Conservation (phyloP, 2,797 vertebrate species). For the Lutjanus argentimaculatus region DNA sequence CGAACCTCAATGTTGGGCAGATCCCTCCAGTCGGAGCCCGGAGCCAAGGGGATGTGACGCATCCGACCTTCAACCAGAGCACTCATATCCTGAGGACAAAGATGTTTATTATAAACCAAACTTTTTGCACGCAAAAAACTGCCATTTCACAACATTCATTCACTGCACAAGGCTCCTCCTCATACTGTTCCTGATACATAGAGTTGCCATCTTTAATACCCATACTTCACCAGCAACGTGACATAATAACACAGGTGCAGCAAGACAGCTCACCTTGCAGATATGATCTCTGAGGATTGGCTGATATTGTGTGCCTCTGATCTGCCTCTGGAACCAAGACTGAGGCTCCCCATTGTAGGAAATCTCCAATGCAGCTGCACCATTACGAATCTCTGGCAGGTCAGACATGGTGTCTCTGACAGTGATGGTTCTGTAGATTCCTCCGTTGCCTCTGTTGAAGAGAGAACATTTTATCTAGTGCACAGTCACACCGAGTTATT, state of each 20-base stretch:
- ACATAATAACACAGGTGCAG: no score
- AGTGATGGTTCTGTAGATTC: constrained; percentile 96
- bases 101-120: not conserved
- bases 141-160: no score
- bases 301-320: constrained; percentile 95
- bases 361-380: constrained; percentile 92
- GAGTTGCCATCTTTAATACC: no score
- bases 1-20: constrained; percentile 96
- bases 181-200: no score
- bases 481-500: no score
- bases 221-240: no score
- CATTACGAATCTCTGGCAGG: constrained; percentile 96
- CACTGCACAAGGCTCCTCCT: no score
- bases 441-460: constrained; percentile 89
- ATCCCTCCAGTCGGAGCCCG: constrained; percentile 97
- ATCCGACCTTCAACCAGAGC: constrained; percentile 95
- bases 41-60: constrained; percentile 95
- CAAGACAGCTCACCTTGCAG: constrained; percentile 90
- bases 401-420: constrained; percentile 98
- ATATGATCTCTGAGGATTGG: constrained; percentile 98
- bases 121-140: not conserved
- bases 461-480: not conserved
- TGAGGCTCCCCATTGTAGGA: constrained; percentile 97
- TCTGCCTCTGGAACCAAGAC: constrained; percentile 99
- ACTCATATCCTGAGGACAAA: constrained; percentile 92